A percentile compares a stretch with the other conserved stretches of the same genome.
Evolutionary conservation across 2,797 vertebrate genomes (phyloP).

Genomic region (Notamacropus eugenii): DNA sequence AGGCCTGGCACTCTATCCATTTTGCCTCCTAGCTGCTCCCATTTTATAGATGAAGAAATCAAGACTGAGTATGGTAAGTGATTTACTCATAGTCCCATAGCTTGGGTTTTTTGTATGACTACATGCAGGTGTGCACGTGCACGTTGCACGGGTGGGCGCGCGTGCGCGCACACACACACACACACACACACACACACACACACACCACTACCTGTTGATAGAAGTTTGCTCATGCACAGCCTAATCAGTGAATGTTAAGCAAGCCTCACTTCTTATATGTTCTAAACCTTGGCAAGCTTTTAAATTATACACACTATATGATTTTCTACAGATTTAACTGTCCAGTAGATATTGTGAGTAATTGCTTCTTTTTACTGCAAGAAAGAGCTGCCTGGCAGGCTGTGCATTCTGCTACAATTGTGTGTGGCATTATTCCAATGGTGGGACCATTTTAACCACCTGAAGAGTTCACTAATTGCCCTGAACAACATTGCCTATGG

Average conservation of each 20-base stretch:
- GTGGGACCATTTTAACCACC: conserved; percentile 58
- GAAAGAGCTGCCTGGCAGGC: conserved; percentile 53
- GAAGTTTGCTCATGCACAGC: not conserved
- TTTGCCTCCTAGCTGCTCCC: not conserved
- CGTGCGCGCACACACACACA: not conserved
- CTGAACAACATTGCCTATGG: conserved; percentile 62
- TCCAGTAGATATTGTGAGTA: conserved; percentile 55
- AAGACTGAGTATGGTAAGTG: not conserved
- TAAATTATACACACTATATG: conserved; percentile 36
- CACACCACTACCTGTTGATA: not conserved
- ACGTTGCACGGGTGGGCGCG: too few relatives aligned
- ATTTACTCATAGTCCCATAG: not conserved
- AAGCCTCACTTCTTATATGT: conserved; percentile 38
- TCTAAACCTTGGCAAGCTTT: conserved; percentile 49
- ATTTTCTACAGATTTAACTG: conserved; percentile 62
- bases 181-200: not conserved
- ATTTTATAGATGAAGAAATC: not conserved
- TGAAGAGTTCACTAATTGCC: conserved; percentile 67
- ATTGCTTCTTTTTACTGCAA: conserved; percentile 65
- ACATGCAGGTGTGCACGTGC: not conserved
- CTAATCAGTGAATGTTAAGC: not conserved
- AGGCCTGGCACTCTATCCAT: not conserved
- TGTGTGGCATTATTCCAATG: not conserved
- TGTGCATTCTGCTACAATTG: conserved; percentile 64
- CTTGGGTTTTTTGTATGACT: not conserved